Base-by-base conservation (phyloP, 2,797 vertebrate species). In the Oceanodroma leucorhoa region DNA sequence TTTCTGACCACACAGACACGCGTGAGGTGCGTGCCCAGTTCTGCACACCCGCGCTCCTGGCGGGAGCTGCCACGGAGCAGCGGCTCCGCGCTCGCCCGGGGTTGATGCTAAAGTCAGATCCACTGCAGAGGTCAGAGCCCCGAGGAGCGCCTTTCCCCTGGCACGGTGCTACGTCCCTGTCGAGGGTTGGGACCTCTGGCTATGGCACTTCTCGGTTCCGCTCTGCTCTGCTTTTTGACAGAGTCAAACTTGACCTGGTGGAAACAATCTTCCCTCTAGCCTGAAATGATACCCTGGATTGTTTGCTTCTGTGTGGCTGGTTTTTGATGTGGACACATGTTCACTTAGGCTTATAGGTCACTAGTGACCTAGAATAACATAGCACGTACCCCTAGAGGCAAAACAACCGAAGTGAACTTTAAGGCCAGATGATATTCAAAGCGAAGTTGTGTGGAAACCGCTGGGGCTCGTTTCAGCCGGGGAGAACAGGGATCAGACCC, bases 331-430 rank as follows among this genome's bases (percentile, higher is more conserved):
- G 85, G 67, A 66, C 91, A 50, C 84, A 81, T 5, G 41, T 89
- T 93, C 77, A 19, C 84, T 85, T 51, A 48, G 51, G 77, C 62
- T 86, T 17, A 16, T 6, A 50, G 93, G 89, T 91, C 95, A 66
- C 87, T 29, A 45, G 86, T 73, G 78, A 96, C 85, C 66, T 77
- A 57, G 85, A 95, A 84, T 79, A 94, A 73, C 77, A 55, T 1
- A 19, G 75, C 72, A 11, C 62, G 60, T 79, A 93, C 67, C 69
- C 86, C 87, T 90, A 93, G 94, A 94, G 92, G 80, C 87, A 81
- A 73, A 95, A 38, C 75, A 46, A 46, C 71, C 76, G 71, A 85
- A 96, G 64, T 62, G 69, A 95, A 70, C 48, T 78, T 90, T 72
- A 60, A 95, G 58, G 79, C 71, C 96, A 82, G 90, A 82, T 43